phyloP scores from a whole-genome alignment of 2,113 vertebrate genomes.

The Muntiacus muntjak region DNA sequence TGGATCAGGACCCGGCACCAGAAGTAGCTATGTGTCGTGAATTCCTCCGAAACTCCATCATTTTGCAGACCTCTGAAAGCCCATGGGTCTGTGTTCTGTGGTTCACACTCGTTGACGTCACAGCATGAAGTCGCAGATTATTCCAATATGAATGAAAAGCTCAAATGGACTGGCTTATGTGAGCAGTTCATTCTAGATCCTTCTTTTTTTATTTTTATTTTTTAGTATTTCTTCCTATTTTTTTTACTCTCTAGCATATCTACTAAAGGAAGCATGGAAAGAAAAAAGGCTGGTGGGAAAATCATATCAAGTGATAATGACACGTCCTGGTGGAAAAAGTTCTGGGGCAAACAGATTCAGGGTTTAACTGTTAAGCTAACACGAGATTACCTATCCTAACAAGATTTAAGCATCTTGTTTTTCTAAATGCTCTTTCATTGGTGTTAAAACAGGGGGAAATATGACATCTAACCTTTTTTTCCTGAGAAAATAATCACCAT shows the following conservation, averaged over 20 bases:
- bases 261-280: conserved; percentile 31
- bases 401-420: conserved; percentile 53
- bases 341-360: conserved; percentile 32
- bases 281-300: conserved; percentile 31
- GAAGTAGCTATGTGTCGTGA: accelerated
- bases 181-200: neutral
- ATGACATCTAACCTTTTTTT: conserved; percentile 65
- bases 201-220: neutral
- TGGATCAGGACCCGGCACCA: neutral
- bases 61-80: neutral
- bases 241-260: conserved; percentile 32
- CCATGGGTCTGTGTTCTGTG: neutral
- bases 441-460: conserved; percentile 26
- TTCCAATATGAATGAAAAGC: neutral
- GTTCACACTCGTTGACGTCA: neutral
- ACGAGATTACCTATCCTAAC: conserved; percentile 47
- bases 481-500: conserved; percentile 53
- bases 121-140: conserved; percentile 3
- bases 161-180: neutral
- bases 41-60: neutral
- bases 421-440: conserved; percentile 58
- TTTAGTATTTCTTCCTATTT: neutral
- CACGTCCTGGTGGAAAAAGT: conserved; percentile 1
- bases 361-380: conserved; percentile 8
- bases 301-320: conserved; percentile 16